phyloP scores from a whole-genome alignment of 2,888 invertebrate species.

The Amitus sp. region DNA sequence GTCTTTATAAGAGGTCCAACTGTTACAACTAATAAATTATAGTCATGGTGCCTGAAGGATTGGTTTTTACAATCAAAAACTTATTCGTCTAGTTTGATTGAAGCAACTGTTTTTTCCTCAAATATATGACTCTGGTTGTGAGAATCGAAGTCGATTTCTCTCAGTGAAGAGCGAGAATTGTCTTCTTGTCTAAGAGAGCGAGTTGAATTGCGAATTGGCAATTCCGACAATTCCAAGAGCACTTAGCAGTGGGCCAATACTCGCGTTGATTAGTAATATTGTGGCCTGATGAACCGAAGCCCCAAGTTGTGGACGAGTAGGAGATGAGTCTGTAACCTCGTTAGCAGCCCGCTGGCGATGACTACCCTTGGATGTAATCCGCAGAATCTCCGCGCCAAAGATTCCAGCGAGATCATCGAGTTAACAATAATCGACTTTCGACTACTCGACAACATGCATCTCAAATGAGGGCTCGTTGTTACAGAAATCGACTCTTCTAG shows the following conservation, averaged over 20 bases:
- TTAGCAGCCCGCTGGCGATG: constrained; percentile 56
- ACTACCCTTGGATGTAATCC: constrained; percentile 52
- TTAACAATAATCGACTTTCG: constrained; percentile 51
- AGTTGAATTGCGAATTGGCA: constrained; percentile 59
- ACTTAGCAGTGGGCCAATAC: constrained; percentile 59
- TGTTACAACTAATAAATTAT: too few relatives aligned
- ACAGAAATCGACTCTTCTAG: too few relatives aligned
- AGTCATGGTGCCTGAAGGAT: too few relatives aligned
- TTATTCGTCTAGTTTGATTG: too few relatives aligned
- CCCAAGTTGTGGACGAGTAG: constrained; percentile 56
- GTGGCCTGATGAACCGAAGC: constrained; percentile 63
- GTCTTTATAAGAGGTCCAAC: too few relatives aligned
- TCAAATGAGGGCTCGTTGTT: not conserved
- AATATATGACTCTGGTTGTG: too few relatives aligned
- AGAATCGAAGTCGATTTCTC: too few relatives aligned
- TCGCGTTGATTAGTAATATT: constrained; percentile 63
- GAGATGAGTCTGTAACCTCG: constrained; percentile 63
- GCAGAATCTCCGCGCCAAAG: constrained; percentile 29
- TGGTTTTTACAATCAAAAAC: too few relatives aligned
- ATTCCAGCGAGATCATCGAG: constrained; percentile 50
- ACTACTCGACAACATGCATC: constrained; percentile 5
- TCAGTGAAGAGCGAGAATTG: too few relatives aligned
- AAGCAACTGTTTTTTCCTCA: too few relatives aligned
- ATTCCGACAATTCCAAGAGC: constrained; percentile 57
- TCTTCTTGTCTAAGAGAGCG: constrained; percentile 22